These are phyloP conservation scores for Coboldia fuscipes DNA, from an alignment of 1,140 invertebrate genomes.

Conservation along the genomic window DNA sequence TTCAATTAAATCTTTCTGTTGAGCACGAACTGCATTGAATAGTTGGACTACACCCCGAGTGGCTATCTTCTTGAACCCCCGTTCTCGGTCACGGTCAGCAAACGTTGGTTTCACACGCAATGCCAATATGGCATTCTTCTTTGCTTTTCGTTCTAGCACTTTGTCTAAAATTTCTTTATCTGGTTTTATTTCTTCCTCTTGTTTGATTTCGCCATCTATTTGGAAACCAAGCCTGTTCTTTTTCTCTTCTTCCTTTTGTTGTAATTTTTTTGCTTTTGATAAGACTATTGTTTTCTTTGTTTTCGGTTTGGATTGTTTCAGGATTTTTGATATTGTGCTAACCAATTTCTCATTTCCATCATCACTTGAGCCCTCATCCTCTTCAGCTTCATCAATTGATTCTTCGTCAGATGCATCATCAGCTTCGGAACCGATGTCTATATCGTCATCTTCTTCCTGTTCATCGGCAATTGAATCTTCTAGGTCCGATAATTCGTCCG, in stretches of 20 bases:
- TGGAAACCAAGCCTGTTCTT: slow-evolving; percentile 25
- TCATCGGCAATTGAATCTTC: too few species aligned
- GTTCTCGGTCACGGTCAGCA: slow-evolving; percentile 49
- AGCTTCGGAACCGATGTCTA: too few species aligned
- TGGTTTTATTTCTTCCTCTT: slow-evolving; percentile 23
- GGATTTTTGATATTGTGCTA: slow-evolving; percentile 49
- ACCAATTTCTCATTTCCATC: slow-evolving; percentile 26
- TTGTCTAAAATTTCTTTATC: slow-evolving; percentile 17
- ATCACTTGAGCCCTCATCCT: slow-evolving; percentile 4
- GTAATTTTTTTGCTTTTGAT: slow-evolving; percentile 47
- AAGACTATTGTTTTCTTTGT: slow-evolving; percentile 49
- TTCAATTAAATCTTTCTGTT: slow-evolving; percentile 55
- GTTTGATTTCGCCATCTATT: slow-evolving; percentile 22
- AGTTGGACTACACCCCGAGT: slow-evolving; percentile 80
- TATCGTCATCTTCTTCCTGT: too few species aligned
- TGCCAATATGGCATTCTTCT: slow-evolving; percentile 33
- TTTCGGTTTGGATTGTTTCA: slow-evolving; percentile 49
- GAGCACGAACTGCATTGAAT: slow-evolving; percentile 73
- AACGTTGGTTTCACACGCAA: slow-evolving; percentile 52
- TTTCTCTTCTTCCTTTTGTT: slow-evolving; percentile 24
- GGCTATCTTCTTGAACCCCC: slow-evolving; percentile 55
- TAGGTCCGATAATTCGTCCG: too few species aligned
- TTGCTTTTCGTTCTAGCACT: slow-evolving; percentile 13
- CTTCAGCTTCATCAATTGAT: slow-evolving; percentile 1
- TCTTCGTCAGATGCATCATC: too few species aligned